phyloP scores from a whole-genome alignment of 2,888 invertebrate species.

The Mimachlamys varia region DNA sequence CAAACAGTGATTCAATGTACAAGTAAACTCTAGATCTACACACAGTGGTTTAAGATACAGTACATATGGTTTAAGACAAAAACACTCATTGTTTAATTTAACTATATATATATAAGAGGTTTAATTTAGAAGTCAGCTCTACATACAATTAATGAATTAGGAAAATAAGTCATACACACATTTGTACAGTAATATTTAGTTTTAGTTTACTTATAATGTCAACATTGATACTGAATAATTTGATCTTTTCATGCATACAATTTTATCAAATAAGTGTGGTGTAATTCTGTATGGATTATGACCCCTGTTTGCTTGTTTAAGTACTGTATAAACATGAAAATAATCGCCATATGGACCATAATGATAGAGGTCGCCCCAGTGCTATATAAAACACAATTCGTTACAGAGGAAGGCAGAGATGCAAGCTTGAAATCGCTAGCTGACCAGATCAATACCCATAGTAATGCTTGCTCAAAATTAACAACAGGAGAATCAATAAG shows the following conservation, averaged over 20 bases:
- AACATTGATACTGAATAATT: not conserved
- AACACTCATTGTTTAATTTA: no score
- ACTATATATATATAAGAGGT: no score
- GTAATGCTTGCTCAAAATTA: constrained; percentile 36
- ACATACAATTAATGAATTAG: no score
- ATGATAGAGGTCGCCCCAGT: not conserved
- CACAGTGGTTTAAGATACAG: no score
- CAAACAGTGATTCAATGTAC: no score
- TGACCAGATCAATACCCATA: constrained; percentile 20
- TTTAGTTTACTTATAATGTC: no score
- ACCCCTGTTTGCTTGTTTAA: not conserved
- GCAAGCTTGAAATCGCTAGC: not conserved
- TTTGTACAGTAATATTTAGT: no score
- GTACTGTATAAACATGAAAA: not conserved
- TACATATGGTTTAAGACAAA: no score
- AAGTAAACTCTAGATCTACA: no score
- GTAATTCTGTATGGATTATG: not conserved
- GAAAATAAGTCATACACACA: no score
- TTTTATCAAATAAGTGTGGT: not conserved
- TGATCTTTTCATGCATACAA: not conserved
- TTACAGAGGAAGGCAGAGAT: not conserved
- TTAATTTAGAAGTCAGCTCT: no score
- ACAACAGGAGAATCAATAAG: not conserved
- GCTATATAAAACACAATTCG: not conserved
- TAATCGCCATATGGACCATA: not conserved